Conservation (phyloP, 2,113 vertebrate species). For the Anhinga anhinga region DNA sequence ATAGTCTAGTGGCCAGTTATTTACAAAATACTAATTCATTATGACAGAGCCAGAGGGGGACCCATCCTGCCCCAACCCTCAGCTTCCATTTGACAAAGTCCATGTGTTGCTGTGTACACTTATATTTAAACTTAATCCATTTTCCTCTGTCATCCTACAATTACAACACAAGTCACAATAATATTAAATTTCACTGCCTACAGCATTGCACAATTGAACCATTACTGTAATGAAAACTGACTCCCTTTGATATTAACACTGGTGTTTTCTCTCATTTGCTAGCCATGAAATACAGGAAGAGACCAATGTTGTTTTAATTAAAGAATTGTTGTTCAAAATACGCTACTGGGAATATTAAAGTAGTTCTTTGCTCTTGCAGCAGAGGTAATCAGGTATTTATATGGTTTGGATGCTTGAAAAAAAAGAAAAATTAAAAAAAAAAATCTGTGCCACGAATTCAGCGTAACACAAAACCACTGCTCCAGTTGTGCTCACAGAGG, state of each 20-base stretch:
- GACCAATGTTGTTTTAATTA: conserved; percentile 59
- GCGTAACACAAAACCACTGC: neutral
- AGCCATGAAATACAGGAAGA: conserved; percentile 61
- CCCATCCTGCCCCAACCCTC: neutral
- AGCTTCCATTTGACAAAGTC: conserved; percentile 29
- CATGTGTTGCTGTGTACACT: conserved; percentile 27
- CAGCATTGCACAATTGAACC: conserved; percentile 63
- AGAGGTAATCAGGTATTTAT: conserved; percentile 46
- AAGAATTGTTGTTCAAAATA: conserved; percentile 61
- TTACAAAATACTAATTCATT: conserved; percentile 61
- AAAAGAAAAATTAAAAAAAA: neutral
- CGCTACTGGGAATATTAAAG: conserved; percentile 45
- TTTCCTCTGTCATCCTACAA: conserved; percentile 72
- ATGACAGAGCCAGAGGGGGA: conserved; percentile 29
- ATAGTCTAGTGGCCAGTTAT: conserved; percentile 27
- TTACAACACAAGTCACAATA: conserved; percentile 71
- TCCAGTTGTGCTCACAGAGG: neutral
- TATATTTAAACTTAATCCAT: conserved; percentile 67
- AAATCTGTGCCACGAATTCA: neutral
- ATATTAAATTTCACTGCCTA: conserved; percentile 78
- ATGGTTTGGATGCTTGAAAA: neutral
- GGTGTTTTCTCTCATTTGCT: conserved; percentile 68
- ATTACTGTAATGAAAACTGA: conserved; percentile 71
- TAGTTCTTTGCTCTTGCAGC: neutral
- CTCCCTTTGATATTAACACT: conserved; percentile 73